phyloP scores from a whole-genome alignment of 2,113 vertebrate genomes.

The Neodontobutis hainanensis region DNA sequence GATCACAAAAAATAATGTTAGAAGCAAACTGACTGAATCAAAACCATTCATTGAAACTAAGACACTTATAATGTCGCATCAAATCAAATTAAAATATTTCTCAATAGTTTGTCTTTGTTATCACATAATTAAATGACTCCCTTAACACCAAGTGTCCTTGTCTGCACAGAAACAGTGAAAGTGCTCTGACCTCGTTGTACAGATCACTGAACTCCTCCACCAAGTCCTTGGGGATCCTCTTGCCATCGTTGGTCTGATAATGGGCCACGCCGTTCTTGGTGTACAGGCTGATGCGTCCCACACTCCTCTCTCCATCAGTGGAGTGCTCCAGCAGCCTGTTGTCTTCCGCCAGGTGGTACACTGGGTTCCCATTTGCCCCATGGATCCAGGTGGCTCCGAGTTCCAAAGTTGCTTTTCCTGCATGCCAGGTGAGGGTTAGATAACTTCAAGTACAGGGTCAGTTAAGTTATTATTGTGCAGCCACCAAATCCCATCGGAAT shows the following conservation, averaged over 20 bases:
- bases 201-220: constrained; percentile 99
- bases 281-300: constrained; percentile 96
- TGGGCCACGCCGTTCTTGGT: constrained; percentile 96
- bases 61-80: too few relatives aligned
- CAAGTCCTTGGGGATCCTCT: constrained; percentile 95
- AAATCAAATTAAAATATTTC: too few relatives aligned
- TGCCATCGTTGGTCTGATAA: constrained; percentile 92
- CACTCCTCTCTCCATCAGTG: constrained; percentile 89
- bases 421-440: neutral
- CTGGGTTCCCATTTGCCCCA: constrained; percentile 94
- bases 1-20: too few relatives aligned
- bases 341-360: constrained; percentile 99
- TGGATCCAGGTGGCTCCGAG: constrained; percentile 99
- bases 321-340: constrained; percentile 95
- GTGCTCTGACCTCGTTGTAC: constrained; percentile 92
- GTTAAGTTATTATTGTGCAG: constrained; percentile 11
- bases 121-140: neutral
- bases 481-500: constrained; percentile 6
- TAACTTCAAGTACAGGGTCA: constrained; percentile 28
- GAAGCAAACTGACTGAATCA: too few relatives aligned
- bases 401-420: constrained; percentile 94
- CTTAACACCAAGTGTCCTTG: neutral
- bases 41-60: too few relatives aligned
- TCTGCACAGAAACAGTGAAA: neutral
- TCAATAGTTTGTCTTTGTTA: neutral